Conservation (phyloP, 2,888 invertebrate species). For the Ichneumon xanthorius region DNA sequence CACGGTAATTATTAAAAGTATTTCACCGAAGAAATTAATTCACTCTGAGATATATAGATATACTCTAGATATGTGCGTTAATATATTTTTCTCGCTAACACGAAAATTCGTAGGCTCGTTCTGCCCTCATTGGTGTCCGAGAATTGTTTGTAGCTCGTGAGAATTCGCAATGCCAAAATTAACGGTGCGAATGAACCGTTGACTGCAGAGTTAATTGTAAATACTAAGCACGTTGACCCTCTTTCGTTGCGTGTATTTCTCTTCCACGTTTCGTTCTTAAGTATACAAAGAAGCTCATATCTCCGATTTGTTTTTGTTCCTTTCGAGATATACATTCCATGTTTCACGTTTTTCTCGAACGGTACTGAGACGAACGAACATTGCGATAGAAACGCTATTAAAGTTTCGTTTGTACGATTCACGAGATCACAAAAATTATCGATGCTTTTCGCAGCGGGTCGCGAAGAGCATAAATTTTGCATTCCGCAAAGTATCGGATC, state of each 20-base stretch:
- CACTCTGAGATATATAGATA: constrained; percentile 42
- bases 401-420: constrained; percentile 6
- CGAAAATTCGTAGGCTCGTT: constrained; percentile 35
- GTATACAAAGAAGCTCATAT: constrained; percentile 26
- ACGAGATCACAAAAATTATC: background rate
- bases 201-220: constrained; percentile 64
- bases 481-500: constrained; percentile 35
- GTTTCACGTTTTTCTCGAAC: constrained; percentile 9
- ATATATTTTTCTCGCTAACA: constrained; percentile 42
- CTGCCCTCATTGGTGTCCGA: constrained; percentile 37
- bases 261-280: constrained; percentile 61
- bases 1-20: constrained; percentile 19
- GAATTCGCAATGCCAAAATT: constrained; percentile 69
- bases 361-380: background rate
- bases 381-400: constrained; percentile 8
- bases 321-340: constrained; percentile 29
- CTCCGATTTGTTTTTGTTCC: constrained; percentile 29
- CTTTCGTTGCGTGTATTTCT: constrained; percentile 40
- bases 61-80: constrained; percentile 31
- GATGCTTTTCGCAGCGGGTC: constrained; percentile 18
- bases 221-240: constrained; percentile 46
- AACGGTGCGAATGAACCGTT: constrained; percentile 52
- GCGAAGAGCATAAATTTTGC: constrained; percentile 6
- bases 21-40: constrained; percentile 36
- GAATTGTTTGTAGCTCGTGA: constrained; percentile 60